A percentile compares a stretch with the other conserved stretches of the same genome.
Conservation (phyloP, 1,140 invertebrate species). For the Drosophila saltans region DNA sequence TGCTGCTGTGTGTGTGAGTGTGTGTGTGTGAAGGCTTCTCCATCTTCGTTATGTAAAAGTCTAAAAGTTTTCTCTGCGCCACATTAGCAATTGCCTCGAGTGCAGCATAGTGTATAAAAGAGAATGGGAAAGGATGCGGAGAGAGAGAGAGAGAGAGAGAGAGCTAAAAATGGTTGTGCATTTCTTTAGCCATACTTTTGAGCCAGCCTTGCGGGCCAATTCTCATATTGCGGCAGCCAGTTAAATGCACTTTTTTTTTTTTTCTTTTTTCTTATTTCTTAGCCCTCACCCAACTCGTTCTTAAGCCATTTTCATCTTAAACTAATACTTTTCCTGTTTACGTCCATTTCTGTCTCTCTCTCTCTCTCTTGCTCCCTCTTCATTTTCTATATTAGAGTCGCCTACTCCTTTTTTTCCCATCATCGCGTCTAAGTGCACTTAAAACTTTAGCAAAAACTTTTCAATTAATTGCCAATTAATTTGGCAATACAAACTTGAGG, state of each 20-base stretch:
- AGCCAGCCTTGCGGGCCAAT: slow-evolving; percentile 6
- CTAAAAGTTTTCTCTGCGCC: slow-evolving; percentile 54
- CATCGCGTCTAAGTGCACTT: slow-evolving; percentile 29
- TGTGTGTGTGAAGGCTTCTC: slow-evolving; percentile 42
- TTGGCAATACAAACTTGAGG: slow-evolving; percentile 30
- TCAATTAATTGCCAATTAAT: slow-evolving; percentile 80
- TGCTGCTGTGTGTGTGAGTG: slow-evolving; percentile 9
- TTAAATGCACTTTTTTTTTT: not conserved
- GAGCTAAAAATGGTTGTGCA: slow-evolving; percentile 12
- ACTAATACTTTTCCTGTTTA: not conserved
- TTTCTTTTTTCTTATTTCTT: not conserved
- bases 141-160: not conserved
- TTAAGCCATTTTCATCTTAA: slow-evolving; percentile 3
- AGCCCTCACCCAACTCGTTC: not conserved
- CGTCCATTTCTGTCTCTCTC: not conserved
- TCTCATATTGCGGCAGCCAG: slow-evolving; percentile 6
- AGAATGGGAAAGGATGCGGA: not conserved
- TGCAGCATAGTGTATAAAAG: slow-evolving; percentile 16
- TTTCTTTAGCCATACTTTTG: slow-evolving; percentile 45
- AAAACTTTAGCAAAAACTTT: slow-evolving; percentile 56
- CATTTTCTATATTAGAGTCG: not conserved
- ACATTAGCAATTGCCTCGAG: slow-evolving; percentile 71
- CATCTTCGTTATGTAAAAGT: slow-evolving; percentile 13
- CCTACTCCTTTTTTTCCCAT: not conserved
- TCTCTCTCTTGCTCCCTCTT: not conserved